phyloP scores from a whole-genome alignment of 2,113 vertebrate genomes.

The Sapayoa aenigma region DNA sequence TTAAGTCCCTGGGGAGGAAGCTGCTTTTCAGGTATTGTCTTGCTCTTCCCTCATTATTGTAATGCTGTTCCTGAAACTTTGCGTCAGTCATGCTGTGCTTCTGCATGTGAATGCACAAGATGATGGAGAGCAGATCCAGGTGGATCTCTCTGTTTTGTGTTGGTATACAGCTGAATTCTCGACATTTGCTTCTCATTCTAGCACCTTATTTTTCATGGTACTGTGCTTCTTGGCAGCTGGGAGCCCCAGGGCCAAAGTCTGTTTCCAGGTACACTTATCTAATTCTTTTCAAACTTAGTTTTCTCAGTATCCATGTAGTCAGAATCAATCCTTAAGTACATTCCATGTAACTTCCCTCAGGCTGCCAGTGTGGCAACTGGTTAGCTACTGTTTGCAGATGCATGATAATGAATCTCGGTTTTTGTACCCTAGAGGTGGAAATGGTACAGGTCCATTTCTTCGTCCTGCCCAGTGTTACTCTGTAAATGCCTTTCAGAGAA shows the following conservation, averaged over 20 bases:
- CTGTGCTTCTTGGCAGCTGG: background rate
- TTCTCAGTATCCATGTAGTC: background rate
- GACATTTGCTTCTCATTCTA: background rate
- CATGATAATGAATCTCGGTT: background rate
- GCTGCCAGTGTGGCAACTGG: background rate
- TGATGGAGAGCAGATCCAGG: constrained; percentile 53
- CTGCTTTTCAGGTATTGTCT: constrained; percentile 38
- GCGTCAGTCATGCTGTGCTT: background rate
- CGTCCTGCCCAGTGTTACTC: background rate
- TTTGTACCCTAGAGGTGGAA: background rate
- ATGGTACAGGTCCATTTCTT: background rate
- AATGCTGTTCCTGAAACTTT: background rate
- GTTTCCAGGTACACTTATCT: background rate
- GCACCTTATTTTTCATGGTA: background rate
- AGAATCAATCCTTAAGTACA: background rate
- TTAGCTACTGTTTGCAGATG: background rate
- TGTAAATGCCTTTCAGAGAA: background rate
- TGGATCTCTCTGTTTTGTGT: constrained; percentile 50
- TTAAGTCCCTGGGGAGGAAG: constrained; percentile 26
- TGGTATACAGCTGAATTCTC: background rate
- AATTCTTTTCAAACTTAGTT: background rate
- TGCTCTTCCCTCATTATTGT: constrained; percentile 22
- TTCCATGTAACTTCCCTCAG: background rate
- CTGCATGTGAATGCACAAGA: constrained; percentile 33
- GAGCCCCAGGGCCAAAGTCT: background rate